These are phyloP conservation scores for Pitangus sulphuratus DNA, from an alignment of 2,797 vertebrate species.

Conservation along the genomic window DNA sequence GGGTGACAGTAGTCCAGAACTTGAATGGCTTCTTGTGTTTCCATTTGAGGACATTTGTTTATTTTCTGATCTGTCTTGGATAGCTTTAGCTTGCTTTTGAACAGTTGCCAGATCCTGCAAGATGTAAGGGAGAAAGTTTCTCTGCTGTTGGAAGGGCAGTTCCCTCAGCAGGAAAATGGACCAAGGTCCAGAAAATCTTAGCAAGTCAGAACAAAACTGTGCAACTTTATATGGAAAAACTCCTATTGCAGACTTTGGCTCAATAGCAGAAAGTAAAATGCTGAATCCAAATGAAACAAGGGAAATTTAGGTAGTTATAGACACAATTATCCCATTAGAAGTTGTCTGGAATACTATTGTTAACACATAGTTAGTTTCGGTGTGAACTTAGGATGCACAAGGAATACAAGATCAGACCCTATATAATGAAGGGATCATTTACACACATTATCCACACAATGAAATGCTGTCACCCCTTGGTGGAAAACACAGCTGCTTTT, in stretches of 20 bases:
- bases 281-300: not conserved
- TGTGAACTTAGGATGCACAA: conserved; percentile 39
- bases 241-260: not conserved
- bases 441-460: conserved; percentile 46
- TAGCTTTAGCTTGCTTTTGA: not conserved
- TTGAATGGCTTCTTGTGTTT: not conserved
- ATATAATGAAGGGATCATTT: conserved; percentile 61
- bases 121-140: not conserved
- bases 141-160: not conserved
- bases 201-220: not conserved
- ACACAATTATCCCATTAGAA: conserved; percentile 15
- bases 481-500: conserved; percentile 50
- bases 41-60: not conserved
- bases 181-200: not conserved
- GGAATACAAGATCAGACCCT: conserved; percentile 43
- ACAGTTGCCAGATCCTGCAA: not conserved
- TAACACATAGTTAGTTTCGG: conserved; percentile 16
- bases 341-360: conserved; percentile 31
- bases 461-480: conserved; percentile 54
- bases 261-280: not conserved
- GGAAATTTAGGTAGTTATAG: conserved; percentile 1
- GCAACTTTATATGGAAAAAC: not conserved
- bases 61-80: not conserved
- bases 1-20: not conserved
- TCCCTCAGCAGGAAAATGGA: not conserved